phyloP scores from a whole-genome alignment of 2,888 invertebrate genomes.

The Trachelus troglodyta region DNA sequence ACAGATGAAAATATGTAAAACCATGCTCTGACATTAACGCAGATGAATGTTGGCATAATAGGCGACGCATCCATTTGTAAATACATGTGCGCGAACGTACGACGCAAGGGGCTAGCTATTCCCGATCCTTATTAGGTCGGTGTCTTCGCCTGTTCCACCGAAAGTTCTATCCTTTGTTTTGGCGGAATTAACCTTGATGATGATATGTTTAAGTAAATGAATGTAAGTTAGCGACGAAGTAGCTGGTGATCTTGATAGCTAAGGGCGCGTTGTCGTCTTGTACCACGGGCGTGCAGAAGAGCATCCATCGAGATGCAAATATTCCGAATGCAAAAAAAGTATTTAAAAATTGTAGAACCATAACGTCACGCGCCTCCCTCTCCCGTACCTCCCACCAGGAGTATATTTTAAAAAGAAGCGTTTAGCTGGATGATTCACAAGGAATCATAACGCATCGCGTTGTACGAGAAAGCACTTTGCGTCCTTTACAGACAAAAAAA shows the following conservation, averaged over 20 bases:
- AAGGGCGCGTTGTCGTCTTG: background rate
- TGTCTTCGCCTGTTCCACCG: constrained; percentile 15
- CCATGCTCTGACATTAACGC: constrained; percentile 12
- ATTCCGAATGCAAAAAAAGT: background rate
- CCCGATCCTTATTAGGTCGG: constrained; percentile 12
- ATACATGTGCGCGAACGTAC: constrained; percentile 20
- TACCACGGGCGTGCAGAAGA: background rate
- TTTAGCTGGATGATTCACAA: background rate
- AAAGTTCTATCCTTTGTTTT: constrained; percentile 15
- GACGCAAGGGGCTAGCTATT: constrained; percentile 4
- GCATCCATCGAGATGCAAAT: background rate
- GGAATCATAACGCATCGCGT: background rate
- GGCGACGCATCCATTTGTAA: constrained; percentile 20
- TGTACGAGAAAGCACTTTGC: constrained; percentile 4
- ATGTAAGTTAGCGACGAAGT: constrained; percentile 13
- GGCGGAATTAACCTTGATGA: constrained; percentile 6
- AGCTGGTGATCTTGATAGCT: background rate
- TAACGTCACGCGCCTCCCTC: background rate
- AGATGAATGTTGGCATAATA: constrained; percentile 14
- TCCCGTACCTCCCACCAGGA: background rate
- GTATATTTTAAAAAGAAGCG: background rate
- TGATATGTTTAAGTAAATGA: constrained; percentile 13
- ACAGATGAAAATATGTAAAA: background rate
- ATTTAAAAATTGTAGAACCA: background rate
- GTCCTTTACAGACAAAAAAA: background rate